Base-by-base conservation (phyloP, 1,140 invertebrate genomes). In the Acromyrmex echinatior region DNA sequence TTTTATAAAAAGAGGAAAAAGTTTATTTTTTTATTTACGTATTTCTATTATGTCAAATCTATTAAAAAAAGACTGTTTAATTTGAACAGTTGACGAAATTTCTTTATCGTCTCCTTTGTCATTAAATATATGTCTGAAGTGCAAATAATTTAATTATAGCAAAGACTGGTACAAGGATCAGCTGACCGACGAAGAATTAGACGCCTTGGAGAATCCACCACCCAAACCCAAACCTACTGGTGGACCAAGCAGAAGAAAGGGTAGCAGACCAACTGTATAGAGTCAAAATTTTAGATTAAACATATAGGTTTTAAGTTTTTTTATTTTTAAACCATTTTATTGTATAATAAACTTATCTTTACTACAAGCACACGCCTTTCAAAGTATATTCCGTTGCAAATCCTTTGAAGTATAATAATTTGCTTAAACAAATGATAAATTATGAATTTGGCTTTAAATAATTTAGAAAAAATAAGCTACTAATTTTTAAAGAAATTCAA, bases 81-180 rank as follows among this genome's bases (percentile, higher is more conserved):
- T 9, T 39, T 21, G 3, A 56, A 28, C 28, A 65, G 9, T 25
- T n/a, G 18, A 49, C 3, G 5, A 28, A 7, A 12, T 1, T 71
- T 70, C 0, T 14, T n/a, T 31, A 45, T 39, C 21, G 0, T 80
- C 16, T 58, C 5, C 25, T 56, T 70, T 58, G 3, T 58, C 12
- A 58, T 71, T 70, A 58, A 77, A 74, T 35, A 71, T 62, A 39
- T 60, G 58, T 79, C 62, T 70, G 21, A 73, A 53, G 25, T 0
- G 35, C n/a, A 14, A 73, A 60, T 31, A 74, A 74, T 74, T 73
- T 6, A 53, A 88, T 96, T 96, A 39, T 94, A 98, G 98, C 94
- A 97, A 97, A 91, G 98, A 98, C 91, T 98, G 98, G 98, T 98
- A 98, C 95, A 98, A 98, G 93, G 98, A 96, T 74, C 96, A 97